Evolutionary conservation across 1,140 invertebrate genomes (phyloP), one percentile per base, ranked within the genome.

Genomic region (Trichonephila clavipes): DNA sequence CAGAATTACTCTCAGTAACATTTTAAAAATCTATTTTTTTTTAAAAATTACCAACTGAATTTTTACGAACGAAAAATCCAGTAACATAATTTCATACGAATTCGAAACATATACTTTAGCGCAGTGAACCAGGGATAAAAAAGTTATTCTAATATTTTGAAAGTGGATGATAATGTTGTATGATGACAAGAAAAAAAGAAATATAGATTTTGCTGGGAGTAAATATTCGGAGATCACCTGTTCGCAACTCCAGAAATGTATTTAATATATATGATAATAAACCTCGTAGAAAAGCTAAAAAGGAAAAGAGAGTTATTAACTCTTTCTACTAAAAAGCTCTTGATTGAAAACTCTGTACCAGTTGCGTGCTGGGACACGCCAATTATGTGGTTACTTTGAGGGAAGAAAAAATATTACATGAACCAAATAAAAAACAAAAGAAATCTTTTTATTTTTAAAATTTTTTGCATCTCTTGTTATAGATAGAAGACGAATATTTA

Each of bases 231-330:
- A 87, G 82, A 69, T 92, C 91, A 92, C 91, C 82, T 92, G 91
- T 85, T 92, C 82, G 81, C 91, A 87, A 40, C 61, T 44, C 66
- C 86, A 86, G 83, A 92, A 92, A 92, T 92, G 51, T 92, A 92
- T 92, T 92, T 92, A 92, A 92, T 92, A 92, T 92, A 92, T 92
- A 92, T 92, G 91, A 87, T 92, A 92, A 92, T 92, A 92, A 92
- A 92, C 64, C 91, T 87, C 24, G 83, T 58, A 92, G 28, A 64
- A 72, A 87, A 87, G 90, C 62, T 85, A 64, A 85, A 66, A 85
- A 92, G 40, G 81, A 14, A 83, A 90, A 81, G 40, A 91, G 81
- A 87, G 91, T 92, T 92, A 92, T 92, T 92, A 92, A 87, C 83
- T 87, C 83, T 83, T 92, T 92, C 91, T 87, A 28, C 91, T 87